These are phyloP conservation scores for Odontamblyopus rebecca DNA, from an alignment of 2,797 vertebrate species.

Conservation along the genomic window DNA sequence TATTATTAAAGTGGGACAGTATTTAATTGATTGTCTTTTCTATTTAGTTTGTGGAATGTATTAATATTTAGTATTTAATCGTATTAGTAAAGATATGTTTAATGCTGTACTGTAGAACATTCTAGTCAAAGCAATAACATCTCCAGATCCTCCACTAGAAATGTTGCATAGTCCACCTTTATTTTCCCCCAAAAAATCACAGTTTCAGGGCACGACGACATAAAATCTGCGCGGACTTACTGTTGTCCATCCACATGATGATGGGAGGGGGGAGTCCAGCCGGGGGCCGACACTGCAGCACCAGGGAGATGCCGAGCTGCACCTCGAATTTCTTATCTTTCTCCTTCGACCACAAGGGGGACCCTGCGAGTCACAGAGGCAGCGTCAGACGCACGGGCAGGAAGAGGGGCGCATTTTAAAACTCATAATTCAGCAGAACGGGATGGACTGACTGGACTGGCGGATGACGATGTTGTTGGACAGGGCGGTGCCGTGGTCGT, in stretches of 20 bases:
- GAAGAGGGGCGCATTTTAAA: not conserved
- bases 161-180: no score
- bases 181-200: not conserved
- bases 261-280: constrained; percentile 91
- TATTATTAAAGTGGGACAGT: no score
- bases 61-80: no score
- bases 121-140: no score
- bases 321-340: constrained; percentile 86
- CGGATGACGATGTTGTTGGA: constrained; percentile 92
- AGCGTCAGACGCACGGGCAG: not conserved
- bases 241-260: constrained; percentile 99
- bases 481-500: constrained; percentile 89
- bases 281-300: constrained; percentile 92
- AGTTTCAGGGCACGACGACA: not conserved
- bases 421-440: not conserved
- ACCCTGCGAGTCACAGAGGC: constrained; percentile 78
- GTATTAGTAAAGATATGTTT: no score
- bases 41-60: no score
- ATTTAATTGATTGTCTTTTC: no score
- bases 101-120: no score
- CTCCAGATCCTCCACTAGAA: no score
- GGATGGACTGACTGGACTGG: constrained; percentile 86
- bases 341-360: constrained; percentile 97
- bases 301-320: constrained; percentile 83
- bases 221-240: constrained; percentile 75